Conservation (phyloP, 2,888 invertebrate species). For the Orthonevra nobilis region DNA sequence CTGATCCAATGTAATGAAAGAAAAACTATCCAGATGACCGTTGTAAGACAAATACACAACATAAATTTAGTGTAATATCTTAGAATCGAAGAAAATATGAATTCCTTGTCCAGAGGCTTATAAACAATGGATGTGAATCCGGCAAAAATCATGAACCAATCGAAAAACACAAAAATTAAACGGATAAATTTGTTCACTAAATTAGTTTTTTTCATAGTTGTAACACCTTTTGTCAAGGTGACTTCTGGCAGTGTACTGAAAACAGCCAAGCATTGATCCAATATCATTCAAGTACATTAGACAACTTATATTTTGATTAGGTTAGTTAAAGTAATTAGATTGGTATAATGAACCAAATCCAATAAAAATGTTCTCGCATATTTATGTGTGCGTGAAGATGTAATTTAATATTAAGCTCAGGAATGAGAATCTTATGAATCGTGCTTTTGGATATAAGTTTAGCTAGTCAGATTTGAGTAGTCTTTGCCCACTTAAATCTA, state of each 20-base stretch:
- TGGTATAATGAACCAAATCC: no score
- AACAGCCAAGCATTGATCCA: background rate
- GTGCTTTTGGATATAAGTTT: no score
- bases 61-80: slow-evolving; percentile 2
- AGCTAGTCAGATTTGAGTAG: no score
- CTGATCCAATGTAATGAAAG: no score
- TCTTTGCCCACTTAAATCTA: no score
- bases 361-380: no score
- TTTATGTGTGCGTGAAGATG: no score
- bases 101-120: background rate
- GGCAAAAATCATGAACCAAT: slow-evolving; percentile 31
- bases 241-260: background rate
- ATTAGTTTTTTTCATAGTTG: slow-evolving; percentile 12
- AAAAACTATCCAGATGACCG: background rate
- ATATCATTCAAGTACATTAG: no score
- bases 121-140: slow-evolving; percentile 28
- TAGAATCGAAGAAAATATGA: background rate
- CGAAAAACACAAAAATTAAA: slow-evolving; percentile 17
- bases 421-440: no score
- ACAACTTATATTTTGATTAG: no score
- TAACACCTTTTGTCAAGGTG: background rate
- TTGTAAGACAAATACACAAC: background rate
- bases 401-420: no score
- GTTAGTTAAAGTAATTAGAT: no score
- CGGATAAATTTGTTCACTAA: slow-evolving; percentile 20